Evolutionary conservation across 35 echinoderm and acorn worm species (phyloP).

Genomic region (Patiria miniata): DNA sequence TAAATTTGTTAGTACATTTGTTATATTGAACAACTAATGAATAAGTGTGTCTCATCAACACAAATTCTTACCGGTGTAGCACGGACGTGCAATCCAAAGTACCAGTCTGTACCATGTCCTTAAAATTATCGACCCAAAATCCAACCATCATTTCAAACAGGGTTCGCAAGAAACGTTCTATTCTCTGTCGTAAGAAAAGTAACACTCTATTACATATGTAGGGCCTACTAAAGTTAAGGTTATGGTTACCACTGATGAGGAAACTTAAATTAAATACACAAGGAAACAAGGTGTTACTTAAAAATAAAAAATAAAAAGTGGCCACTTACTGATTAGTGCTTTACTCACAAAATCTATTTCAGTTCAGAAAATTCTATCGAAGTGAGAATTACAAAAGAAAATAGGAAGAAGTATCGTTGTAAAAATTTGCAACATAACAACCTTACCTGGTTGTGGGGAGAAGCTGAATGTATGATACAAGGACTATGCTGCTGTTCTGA

Average conservation of each 20-base stretch:
- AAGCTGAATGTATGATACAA: constrained; percentile 2
- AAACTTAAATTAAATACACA: neutral
- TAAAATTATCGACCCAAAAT: neutral
- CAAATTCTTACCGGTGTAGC: neutral
- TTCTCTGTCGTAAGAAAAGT: no score
- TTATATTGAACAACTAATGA: neutral
- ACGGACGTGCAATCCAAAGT: neutral
- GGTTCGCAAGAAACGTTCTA: neutral
- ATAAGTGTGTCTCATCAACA: no score
- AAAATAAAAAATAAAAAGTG: neutral
- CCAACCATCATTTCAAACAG: neutral
- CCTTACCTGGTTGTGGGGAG: neutral
- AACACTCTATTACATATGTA: no score
- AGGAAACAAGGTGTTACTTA: neutral
- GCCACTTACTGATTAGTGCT: neutral
- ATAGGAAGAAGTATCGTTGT: neutral
- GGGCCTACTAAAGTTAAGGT: no score
- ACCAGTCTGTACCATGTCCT: neutral
- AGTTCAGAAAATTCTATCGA: neutral
- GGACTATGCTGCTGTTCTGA: neutral
- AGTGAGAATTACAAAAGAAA: neutral
- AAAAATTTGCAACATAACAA: neutral
- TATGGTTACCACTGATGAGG: no score
- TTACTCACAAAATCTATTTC: neutral
- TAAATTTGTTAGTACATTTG: neutral